Percentiles rank a stretch among this genome's conserved stretches.
These are phyloP conservation scores for Isichthys henryi DNA, from an alignment of 2,113 vertebrate genomes.

Conservation along the genomic window DNA sequence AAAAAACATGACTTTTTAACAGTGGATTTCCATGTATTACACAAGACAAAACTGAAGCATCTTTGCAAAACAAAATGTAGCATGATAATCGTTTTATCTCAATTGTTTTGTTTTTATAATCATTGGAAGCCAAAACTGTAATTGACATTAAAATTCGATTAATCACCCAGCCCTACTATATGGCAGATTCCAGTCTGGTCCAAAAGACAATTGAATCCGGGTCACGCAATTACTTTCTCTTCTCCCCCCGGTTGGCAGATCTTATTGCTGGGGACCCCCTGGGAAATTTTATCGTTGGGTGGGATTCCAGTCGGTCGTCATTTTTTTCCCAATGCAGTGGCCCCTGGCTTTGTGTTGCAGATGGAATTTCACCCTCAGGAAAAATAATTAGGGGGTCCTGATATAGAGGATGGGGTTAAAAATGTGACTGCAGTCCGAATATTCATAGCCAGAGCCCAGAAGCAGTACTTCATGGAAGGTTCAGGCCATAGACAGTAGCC, in stretches of 20 bases:
- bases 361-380: background rate
- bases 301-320: background rate
- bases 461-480: background rate
- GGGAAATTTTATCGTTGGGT: background rate
- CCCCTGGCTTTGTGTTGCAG: background rate
- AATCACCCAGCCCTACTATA: background rate
- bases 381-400: background rate
- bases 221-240: background rate
- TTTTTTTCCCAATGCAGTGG: background rate
- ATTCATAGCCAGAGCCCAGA: background rate
- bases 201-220: background rate
- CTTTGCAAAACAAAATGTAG: background rate
- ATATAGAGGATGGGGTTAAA: background rate
- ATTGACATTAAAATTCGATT: background rate
- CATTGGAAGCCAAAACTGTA: background rate
- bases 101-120: background rate
- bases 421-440: background rate
- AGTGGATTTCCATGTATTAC: background rate
- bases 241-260: background rate
- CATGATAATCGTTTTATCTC: background rate
- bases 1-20: too few relatives aligned
- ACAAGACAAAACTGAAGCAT: background rate
- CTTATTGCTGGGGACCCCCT: background rate
- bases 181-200: background rate
- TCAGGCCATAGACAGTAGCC: background rate